A percentile compares a stretch with the other conserved stretches of the same genome.
Evolutionary conservation across 2,888 invertebrate species (phyloP).

Genomic region (Rotaria magnacalcarata): DNA sequence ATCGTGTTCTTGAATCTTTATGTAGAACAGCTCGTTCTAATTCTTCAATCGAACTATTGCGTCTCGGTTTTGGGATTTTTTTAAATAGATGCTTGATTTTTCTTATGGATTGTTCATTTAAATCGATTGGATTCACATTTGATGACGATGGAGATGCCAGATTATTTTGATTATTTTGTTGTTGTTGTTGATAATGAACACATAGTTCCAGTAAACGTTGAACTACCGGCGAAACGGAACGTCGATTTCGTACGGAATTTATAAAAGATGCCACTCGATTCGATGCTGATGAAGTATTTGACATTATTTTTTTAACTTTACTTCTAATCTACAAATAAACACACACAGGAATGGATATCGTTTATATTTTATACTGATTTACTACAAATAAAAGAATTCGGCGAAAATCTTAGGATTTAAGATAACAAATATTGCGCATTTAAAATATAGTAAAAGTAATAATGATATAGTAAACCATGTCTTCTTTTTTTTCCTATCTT

Average conservation of each 20-base stretch:
- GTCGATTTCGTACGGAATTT: neutral
- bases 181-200: constrained; percentile 17
- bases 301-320: too few relatives aligned
- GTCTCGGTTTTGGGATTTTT: constrained; percentile 65
- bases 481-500: too few relatives aligned
- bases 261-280: neutral
- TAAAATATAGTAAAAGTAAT: too few relatives aligned
- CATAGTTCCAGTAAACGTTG: neutral
- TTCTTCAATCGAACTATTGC: constrained; percentile 67
- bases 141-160: neutral
- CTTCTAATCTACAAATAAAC: too few relatives aligned
- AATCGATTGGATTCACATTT: constrained; percentile 67
- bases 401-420: too few relatives aligned
- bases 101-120: constrained; percentile 75
- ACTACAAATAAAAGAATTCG: too few relatives aligned
- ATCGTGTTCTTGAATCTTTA: constrained; percentile 86
- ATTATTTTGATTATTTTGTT: constrained; percentile 1
- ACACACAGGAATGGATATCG: too few relatives aligned
- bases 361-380: too few relatives aligned
- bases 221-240: neutral
- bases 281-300: neutral
- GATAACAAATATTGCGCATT: too few relatives aligned
- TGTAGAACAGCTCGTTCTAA: constrained; percentile 87
- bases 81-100: constrained; percentile 94
- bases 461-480: too few relatives aligned